These are phyloP conservation scores for Poecilia velifera DNA, from an alignment of 2,797 vertebrate species.

Conservation along the genomic window DNA sequence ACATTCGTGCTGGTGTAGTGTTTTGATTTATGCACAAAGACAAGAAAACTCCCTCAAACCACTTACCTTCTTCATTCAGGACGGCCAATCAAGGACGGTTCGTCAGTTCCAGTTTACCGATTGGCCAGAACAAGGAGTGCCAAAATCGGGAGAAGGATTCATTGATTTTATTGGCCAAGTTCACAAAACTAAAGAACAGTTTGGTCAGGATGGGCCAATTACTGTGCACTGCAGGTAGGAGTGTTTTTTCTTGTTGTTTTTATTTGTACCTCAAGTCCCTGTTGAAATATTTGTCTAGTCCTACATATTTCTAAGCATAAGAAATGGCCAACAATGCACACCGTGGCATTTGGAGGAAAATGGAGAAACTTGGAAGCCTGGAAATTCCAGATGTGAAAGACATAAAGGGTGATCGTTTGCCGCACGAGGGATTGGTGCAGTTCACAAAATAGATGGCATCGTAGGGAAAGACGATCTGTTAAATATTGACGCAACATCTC, in stretches of 20 bases:
- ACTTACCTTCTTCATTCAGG: conserved; percentile 75
- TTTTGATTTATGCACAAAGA: neutral
- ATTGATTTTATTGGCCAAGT: conserved; percentile 99
- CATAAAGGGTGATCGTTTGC: too few relatives aligned
- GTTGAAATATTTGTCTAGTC: neutral
- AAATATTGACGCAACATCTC: too few relatives aligned
- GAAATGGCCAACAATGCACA: neutral
- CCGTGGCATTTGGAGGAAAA: neutral
- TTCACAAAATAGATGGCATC: too few relatives aligned
- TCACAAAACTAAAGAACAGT: conserved; percentile 99
- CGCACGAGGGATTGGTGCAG: too few relatives aligned
- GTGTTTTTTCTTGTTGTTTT: neutral
- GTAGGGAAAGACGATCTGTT: too few relatives aligned
- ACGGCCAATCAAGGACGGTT: conserved; percentile 98
- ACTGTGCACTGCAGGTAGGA: conserved; percentile 97
- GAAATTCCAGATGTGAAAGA: neutral
- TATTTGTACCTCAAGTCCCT: neutral
- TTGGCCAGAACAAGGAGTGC: conserved; percentile 99
- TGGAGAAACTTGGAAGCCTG: neutral
- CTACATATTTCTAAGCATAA: neutral
- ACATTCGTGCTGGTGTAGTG: neutral
- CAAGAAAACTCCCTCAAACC: neutral
- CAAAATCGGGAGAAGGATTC: conserved; percentile 98
- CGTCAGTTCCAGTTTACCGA: conserved; percentile 99
- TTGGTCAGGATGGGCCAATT: conserved; percentile 98